A percentile compares a stretch with the other conserved stretches of the same genome.
Conservation (phyloP, 2,888 invertebrate genomes). For the Chaitophorus viminalis region DNA sequence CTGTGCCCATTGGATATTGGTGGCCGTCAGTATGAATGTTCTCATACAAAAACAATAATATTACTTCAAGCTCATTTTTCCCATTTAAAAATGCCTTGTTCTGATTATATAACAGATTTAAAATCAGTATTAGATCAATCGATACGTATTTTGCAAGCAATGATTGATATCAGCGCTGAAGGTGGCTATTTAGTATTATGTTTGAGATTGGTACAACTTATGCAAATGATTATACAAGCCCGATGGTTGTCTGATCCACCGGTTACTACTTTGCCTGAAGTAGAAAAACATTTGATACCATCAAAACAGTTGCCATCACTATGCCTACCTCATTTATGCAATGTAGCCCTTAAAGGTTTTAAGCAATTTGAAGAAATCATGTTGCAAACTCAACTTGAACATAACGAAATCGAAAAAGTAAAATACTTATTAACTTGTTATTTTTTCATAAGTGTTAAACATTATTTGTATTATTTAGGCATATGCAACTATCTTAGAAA, state of each 20-base stretch:
- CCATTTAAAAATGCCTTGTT: constrained; percentile 82
- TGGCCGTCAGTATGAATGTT: constrained; percentile 82
- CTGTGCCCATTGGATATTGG: constrained; percentile 79
- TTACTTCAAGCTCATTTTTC: constrained; percentile 94
- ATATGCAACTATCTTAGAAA: constrained; percentile 39
- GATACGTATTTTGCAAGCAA: constrained; percentile 92
- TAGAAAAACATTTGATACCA: constrained; percentile 73
- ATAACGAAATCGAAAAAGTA: constrained; percentile 53
- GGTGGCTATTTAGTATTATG: constrained; percentile 88
- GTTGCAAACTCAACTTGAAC: constrained; percentile 53
- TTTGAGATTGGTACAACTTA: constrained; percentile 78
- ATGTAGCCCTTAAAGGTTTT: constrained; percentile 33
- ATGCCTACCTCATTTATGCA: constrained; percentile 31
- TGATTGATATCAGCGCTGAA: constrained; percentile 93
- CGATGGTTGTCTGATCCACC: constrained; percentile 83
- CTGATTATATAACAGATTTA: constrained; percentile 95
- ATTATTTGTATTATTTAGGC: constrained; percentile 3
- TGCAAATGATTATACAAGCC: constrained; percentile 93
- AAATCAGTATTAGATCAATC: constrained; percentile 97
- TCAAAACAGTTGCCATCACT: constrained; percentile 7
- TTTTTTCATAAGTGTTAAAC: background rate
- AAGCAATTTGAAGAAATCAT: constrained; percentile 39
- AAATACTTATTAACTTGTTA: constrained; percentile 1
- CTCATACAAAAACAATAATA: constrained; percentile 93
- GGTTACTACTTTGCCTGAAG: constrained; percentile 80